Evolutionary conservation across 2,888 invertebrate genomes (phyloP).

Genomic region (Scaptomyza cyrtandrae): DNA sequence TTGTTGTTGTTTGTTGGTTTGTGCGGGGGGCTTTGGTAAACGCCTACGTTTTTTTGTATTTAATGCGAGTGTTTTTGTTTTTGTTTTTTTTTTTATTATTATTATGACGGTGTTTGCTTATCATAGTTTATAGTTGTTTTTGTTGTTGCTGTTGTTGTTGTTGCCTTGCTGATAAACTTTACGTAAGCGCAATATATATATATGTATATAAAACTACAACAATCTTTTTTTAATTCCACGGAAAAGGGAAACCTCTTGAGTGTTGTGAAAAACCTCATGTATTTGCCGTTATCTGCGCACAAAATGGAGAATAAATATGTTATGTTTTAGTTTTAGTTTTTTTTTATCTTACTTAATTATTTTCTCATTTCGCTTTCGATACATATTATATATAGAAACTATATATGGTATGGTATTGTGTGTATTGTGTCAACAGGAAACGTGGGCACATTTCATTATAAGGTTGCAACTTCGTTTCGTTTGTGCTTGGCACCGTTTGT

Average conservation of each 20-base stretch:
- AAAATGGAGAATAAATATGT: conserved; percentile 28
- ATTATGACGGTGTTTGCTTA: conserved; percentile 70
- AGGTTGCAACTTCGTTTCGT: conserved; percentile 38
- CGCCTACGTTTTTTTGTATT: conserved; percentile 73
- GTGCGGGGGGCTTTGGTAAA: conserved; percentile 52
- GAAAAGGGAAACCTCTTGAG: conserved; percentile 44
- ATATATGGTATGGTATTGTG: not conserved
- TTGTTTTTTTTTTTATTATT: conserved; percentile 36
- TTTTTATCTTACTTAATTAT: conserved; percentile 55
- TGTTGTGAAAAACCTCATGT: conserved; percentile 46
- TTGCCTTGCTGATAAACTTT: conserved; percentile 61
- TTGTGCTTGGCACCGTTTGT: conserved; percentile 52
- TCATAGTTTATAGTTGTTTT: conserved; percentile 70
- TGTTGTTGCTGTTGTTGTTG: conserved; percentile 42
- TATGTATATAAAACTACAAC: not conserved
- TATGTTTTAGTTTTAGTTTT: not conserved
- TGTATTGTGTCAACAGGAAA: conserved; percentile 71
- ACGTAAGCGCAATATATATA: conserved; percentile 45
- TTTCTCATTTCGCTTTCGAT: conserved; percentile 52
- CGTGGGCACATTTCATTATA: conserved; percentile 57
- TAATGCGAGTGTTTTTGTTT: conserved; percentile 19
- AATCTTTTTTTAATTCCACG: conserved; percentile 48
- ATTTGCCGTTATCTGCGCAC: conserved; percentile 32
- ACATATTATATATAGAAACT: not conserved
- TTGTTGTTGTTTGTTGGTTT: not conserved